Percentiles rank a stretch among this genome's conserved stretches.
Conservation (phyloP, 2,113 vertebrate species). For the Prinia subflava region DNA sequence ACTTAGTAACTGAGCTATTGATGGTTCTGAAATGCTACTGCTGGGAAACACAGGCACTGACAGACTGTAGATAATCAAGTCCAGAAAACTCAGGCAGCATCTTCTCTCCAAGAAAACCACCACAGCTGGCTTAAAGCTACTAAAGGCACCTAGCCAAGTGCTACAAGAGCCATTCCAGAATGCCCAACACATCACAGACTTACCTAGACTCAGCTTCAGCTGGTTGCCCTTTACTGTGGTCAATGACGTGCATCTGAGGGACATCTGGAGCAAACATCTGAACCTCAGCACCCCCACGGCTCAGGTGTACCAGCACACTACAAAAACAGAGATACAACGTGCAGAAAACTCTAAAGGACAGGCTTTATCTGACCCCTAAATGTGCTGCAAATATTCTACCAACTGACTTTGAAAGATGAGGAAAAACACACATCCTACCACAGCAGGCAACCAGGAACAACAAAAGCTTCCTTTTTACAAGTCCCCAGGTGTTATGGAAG, state of each 20-base stretch:
- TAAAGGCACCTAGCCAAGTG: neutral
- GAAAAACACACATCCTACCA: neutral
- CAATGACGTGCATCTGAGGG: slow-evolving; percentile 92
- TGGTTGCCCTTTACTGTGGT: slow-evolving; percentile 89
- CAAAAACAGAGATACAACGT: rapidly evolving
- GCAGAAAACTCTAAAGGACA: neutral
- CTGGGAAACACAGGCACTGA: neutral
- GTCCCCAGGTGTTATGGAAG: neutral
- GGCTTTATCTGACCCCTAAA: neutral
- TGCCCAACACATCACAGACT: neutral
- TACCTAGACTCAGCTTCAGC: slow-evolving; percentile 77
- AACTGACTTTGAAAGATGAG: neutral
- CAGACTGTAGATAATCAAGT: neutral
- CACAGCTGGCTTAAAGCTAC: neutral
- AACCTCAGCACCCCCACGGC: slow-evolving; percentile 80
- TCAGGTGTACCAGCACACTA: slow-evolving; percentile 86
- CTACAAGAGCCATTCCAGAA: neutral
- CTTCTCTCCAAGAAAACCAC: neutral
- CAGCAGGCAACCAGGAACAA: neutral
- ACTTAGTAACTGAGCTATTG: neutral
- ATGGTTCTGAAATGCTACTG: neutral
- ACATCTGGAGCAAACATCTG: slow-evolving; percentile 89
- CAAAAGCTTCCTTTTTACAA: neutral
- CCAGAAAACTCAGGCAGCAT: neutral
- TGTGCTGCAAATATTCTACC: neutral